Evolutionary conservation across 2,888 invertebrate genomes (phyloP), one percentile per base, ranked within the genome.

Genomic region (Plemyria rubiginata): DNA sequence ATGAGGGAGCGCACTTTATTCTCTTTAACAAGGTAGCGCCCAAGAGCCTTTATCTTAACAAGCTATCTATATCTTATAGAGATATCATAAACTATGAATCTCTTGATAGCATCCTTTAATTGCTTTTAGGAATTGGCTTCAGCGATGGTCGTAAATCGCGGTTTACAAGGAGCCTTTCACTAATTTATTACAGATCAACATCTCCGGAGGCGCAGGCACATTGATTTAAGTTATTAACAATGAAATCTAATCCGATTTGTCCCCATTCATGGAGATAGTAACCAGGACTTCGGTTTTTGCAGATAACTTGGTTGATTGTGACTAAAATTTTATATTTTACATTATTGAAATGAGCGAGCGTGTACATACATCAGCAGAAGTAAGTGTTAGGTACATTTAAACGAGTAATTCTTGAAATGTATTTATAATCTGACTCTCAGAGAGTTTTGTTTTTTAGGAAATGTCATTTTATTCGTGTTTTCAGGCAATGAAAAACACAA

Each of bases 161-260:
- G 50, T 16, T 11, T 38, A 52, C 32, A 32, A 50, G 50, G n/a
- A 36, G 40, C 57, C 60, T 57, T 60, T 65, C 60, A 57, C 49
- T 59, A 66, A 66, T 70, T 63, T 63, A 68, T 68, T 55, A 58
- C 59, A 41, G 13, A 46, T 29, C 55, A 45, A 58, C 64, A 66
- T 64, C 63, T 61, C 54, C 16, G 52, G 15, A 50, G 49, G 15
- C 11, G 8, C 40, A n/a, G 52, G 41, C 54, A 59, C 66, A 61
- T 65, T 66, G 65, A 66, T 65, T 64, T 62, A 70, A 54, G 54
- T 60, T 62, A 70, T 63, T 65, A 63, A 65, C 65, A 63, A 67
- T 65, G 53, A 12, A 66, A 70, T 70, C 66, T 70, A 58, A 68
- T 68, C 67, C n/a, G 38, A 38, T 38, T 43, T 49, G 46, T 22